Evolutionary conservation across 2,888 invertebrate genomes (phyloP).

Genomic region (Romanomermis culicivorax): DNA sequence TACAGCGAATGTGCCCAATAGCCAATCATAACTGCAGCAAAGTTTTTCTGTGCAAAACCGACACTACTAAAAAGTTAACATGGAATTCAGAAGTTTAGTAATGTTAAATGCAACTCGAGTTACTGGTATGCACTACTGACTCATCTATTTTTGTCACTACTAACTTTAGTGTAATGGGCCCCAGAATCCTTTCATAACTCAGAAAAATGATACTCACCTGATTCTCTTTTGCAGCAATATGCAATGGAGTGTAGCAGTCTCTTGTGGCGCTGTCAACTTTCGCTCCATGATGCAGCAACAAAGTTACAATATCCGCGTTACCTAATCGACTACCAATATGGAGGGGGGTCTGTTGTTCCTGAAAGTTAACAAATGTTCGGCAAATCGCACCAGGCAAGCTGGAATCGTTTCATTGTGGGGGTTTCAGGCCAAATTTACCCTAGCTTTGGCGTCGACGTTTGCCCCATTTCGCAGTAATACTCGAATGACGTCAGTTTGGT

Average conservation of each 20-base stretch:
- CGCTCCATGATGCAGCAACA: slow-evolving; percentile 73
- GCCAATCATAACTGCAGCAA: too few relatives aligned
- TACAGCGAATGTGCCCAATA: too few relatives aligned
- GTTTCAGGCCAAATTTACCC: slow-evolving; percentile 36
- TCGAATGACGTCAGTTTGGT: slow-evolving; percentile 96
- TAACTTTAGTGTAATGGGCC: too few relatives aligned
- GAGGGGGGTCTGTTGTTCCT: slow-evolving; percentile 88
- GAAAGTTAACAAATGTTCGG: slow-evolving; percentile 8
- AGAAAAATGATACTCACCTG: too few relatives aligned
- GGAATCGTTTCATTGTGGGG: background rate
- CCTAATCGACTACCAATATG: slow-evolving; percentile 93
- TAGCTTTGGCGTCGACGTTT: slow-evolving; percentile 78
- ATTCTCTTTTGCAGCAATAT: slow-evolving; percentile 94
- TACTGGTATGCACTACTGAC: too few relatives aligned
- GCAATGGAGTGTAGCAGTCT: slow-evolving; percentile 86
- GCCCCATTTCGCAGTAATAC: slow-evolving; percentile 91
- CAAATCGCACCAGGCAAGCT: too few relatives aligned
- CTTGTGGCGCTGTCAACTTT: slow-evolving; percentile 71
- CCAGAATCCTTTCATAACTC: too few relatives aligned
- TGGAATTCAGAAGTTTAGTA: too few relatives aligned
- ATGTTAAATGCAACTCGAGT: too few relatives aligned
- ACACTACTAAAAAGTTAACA: too few relatives aligned
- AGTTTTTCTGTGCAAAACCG: too few relatives aligned
- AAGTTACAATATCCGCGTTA: slow-evolving; percentile 88
- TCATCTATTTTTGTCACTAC: too few relatives aligned